These are phyloP conservation scores for Darevskia nairensis DNA, from an alignment of 2,797 vertebrate species.

Conservation along the genomic window DNA sequence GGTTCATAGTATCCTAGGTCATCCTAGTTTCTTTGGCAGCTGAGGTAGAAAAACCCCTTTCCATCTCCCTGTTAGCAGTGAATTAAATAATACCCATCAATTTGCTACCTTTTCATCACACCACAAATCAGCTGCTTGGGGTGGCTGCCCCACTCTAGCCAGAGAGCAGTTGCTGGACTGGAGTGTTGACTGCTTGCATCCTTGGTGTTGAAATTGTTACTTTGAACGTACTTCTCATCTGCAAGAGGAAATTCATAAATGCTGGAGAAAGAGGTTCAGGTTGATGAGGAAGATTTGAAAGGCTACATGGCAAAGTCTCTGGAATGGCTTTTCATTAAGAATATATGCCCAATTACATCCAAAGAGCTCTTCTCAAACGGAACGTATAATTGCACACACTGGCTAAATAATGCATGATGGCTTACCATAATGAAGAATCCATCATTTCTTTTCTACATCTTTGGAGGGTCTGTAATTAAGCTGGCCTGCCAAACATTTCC, in stretches of 20 bases:
- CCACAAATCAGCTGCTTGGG: too few species aligned
- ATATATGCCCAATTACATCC: conserved; percentile 34
- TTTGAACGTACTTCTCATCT: conserved; percentile 9
- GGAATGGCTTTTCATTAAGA: conserved; percentile 38
- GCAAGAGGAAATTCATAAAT: conserved; percentile 35
- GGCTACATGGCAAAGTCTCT: conserved; percentile 23
- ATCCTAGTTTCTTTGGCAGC: too few species aligned
- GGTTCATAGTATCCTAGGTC: too few species aligned
- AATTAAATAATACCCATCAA: too few species aligned
- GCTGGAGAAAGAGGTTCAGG: conserved; percentile 32
- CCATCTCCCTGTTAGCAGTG: too few species aligned
- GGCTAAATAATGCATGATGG: conserved; percentile 56
- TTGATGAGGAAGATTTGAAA: conserved; percentile 37
- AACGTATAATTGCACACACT: conserved; percentile 65
- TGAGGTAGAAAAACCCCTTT: too few species aligned
- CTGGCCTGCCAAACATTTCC: conserved; percentile 54
- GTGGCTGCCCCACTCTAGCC: too few species aligned
- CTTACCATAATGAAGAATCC: conserved; percentile 66
- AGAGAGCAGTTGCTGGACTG: background rate
- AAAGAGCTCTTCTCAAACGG: conserved; percentile 48
- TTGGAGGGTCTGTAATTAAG: conserved; percentile 66
- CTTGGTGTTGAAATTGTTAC: background rate
- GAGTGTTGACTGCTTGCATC: background rate
- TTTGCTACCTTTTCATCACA: too few species aligned
- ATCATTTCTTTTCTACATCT: conserved; percentile 67